phyloP scores from a whole-genome alignment of 2,888 invertebrate genomes.

The Anaspis maculata region DNA sequence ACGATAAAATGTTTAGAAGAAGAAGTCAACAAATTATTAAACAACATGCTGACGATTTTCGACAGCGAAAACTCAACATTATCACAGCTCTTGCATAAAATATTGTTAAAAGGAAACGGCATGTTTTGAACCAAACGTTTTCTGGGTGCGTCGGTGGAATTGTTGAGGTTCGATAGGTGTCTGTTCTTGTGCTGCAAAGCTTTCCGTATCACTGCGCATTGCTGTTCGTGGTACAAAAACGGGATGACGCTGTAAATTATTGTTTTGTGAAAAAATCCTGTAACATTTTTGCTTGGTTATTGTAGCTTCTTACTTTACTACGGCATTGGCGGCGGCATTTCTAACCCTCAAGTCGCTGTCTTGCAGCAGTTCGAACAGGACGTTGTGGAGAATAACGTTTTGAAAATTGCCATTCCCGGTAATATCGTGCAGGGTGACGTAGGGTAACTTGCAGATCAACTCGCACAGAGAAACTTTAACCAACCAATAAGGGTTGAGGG shows the following conservation, averaged over 20 bases:
- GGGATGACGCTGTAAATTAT: slow-evolving; percentile 42
- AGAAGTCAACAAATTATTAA: slow-evolving; percentile 49
- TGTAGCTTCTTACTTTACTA: slow-evolving; percentile 55
- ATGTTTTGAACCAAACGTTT: slow-evolving; percentile 46
- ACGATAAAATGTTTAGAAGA: slow-evolving; percentile 62
- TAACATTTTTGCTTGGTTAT: too few species aligned
- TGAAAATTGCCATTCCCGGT: slow-evolving; percentile 48
- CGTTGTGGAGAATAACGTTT: slow-evolving; percentile 49
- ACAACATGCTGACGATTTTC: slow-evolving; percentile 46
- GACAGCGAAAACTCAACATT: slow-evolving; percentile 49
- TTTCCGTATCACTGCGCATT: slow-evolving; percentile 46
- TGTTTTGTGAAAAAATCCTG: too few species aligned
- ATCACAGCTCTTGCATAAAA: slow-evolving; percentile 27
- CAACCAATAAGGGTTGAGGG: slow-evolving; percentile 74
- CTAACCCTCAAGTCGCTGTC: slow-evolving; percentile 75
- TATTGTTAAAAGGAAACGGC: slow-evolving; percentile 44
- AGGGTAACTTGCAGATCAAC: slow-evolving; percentile 52
- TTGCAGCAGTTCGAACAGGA: slow-evolving; percentile 56
- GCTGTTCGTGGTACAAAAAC: slow-evolving; percentile 39
- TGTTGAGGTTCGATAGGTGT: slow-evolving; percentile 29
- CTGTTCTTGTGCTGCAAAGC: slow-evolving; percentile 40
- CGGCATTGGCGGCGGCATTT: slow-evolving; percentile 57
- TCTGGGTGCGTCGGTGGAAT: slow-evolving; percentile 34
- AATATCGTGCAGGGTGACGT: slow-evolving; percentile 49
- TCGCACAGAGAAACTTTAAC: slow-evolving; percentile 69